These are phyloP conservation scores for Oryzias celebensis DNA, from an alignment of 2,113 vertebrate species.

Conservation along the genomic window DNA sequence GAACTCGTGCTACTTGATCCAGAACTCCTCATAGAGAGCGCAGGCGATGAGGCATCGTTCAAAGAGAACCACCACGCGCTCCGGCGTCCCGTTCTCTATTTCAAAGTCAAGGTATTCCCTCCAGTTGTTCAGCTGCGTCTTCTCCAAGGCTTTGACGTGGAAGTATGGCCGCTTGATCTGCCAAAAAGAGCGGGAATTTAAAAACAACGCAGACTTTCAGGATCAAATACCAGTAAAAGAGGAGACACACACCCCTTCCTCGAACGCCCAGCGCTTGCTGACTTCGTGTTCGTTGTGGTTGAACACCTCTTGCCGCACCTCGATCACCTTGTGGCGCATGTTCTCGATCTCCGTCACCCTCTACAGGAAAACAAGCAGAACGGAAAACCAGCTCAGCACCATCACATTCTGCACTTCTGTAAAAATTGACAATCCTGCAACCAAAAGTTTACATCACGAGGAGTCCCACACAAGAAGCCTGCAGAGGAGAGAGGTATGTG, in stretches of 20 bases:
- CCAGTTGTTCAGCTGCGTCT: constrained; percentile 98
- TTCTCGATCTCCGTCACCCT: constrained; percentile 98
- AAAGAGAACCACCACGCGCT: constrained; percentile 97
- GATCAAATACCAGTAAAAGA: not conserved
- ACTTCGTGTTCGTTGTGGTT: constrained; percentile 99
- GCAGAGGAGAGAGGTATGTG: constrained; percentile 65
- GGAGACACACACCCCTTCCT: constrained; percentile 85
- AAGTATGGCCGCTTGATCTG: constrained; percentile 99
- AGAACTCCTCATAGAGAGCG: constrained; percentile 99
- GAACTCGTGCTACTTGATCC: constrained; percentile 89
- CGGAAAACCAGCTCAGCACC: constrained; percentile 31
- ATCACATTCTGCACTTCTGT: constrained; percentile 65
- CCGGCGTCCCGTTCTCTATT: constrained; percentile 96
- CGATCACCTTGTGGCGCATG: constrained; percentile 96
- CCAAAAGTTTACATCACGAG: constrained; percentile 79
- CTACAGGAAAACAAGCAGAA: constrained; percentile 71
- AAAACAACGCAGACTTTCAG: rapidly evolving
- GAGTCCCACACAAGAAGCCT: constrained; percentile 74
- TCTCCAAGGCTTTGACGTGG: constrained; percentile 97
- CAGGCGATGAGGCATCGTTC: constrained; percentile 98
- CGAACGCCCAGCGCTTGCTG: constrained; percentile 97
- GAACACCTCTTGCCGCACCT: constrained; percentile 94
- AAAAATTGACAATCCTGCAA: constrained; percentile 74
- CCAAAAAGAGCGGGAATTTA: constrained; percentile 6
- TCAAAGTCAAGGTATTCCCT: constrained; percentile 99